Base-by-base conservation (phyloP, 2,113 vertebrate species). In the Recurvirostra avosetta region DNA sequence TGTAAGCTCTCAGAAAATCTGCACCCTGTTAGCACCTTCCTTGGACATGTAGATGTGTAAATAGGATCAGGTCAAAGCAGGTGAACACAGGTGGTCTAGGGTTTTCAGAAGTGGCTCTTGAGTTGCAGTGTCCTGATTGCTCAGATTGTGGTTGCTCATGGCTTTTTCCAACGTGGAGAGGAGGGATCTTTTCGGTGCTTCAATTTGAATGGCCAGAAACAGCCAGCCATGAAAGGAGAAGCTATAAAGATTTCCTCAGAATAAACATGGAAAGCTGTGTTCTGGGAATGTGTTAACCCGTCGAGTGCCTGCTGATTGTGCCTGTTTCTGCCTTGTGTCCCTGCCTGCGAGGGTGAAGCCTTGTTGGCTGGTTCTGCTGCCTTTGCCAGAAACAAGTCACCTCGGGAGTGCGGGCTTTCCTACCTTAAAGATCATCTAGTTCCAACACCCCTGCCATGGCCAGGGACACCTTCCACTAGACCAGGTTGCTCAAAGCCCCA, bases 371-470 rank as follows among this genome's bases (percentile, higher is more conserved):
- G 23, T 68, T 88, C 43, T 71, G 36, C 40, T 86, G 23, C 29
- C 55, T 75, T 86, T 41, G 40, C 50, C 55, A 88, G 61, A 27
- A 91, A 52, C 8, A 40, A 40, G 16, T 61, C 9, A 18, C 27
- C 55, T 77, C 0, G 0, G 36, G 59, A 78, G 32, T 12, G 1
- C 38, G 36, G 25, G 40, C 61, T 74, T 82, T 47, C 55, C 50
- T 70, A 56, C 55, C 18, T 32, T 56, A 19, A 32, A 56, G 18
- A 56, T 56, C 30, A 32, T 56, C 55, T 56, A 32, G 30, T 56
- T 56, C 55, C 18, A 56, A 20, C 55, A 18, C 30, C n/a, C 5
- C 36, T 63, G 61, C 38, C 12, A 5, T 63, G 61, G 61, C 2
- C 61, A 63, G 61, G 61, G 61, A 40, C 25, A 63, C 36, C 61